A percentile compares a stretch with the other conserved stretches of the same genome.
phyloP scores from a whole-genome alignment of 1,140 invertebrate species.

The Rhizoglyphus robini region DNA sequence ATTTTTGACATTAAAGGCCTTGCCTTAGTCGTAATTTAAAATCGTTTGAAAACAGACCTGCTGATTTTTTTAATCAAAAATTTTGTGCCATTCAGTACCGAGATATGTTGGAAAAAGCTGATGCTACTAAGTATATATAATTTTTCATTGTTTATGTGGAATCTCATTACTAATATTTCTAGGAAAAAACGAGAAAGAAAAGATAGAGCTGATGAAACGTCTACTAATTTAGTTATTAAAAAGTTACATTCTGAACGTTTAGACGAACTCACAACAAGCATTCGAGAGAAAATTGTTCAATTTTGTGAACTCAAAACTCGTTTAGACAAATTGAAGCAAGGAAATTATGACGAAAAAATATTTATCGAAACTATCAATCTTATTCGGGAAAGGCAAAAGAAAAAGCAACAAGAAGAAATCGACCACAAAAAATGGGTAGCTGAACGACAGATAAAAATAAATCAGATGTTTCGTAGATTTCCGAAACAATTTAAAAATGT shows the following conservation, averaged over 20 bases:
- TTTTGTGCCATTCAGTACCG: constrained; percentile 80
- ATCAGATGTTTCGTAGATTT: not conserved
- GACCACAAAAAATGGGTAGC: constrained; percentile 49
- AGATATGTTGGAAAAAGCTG: constrained; percentile 61
- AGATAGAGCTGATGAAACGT: constrained; percentile 56
- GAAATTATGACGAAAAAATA: constrained; percentile 45
- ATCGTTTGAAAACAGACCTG: constrained; percentile 50
- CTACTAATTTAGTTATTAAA: constrained; percentile 61
- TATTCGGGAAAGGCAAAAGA: constrained; percentile 53
- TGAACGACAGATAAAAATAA: constrained; percentile 46
- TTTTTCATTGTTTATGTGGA: constrained; percentile 9
- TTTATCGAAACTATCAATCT: constrained; percentile 53
- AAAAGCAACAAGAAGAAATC: constrained; percentile 47
- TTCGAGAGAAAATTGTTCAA: constrained; percentile 49
- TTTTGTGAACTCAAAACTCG: constrained; percentile 45
- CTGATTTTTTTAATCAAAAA: constrained; percentile 82
- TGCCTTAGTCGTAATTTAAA: constrained; percentile 66
- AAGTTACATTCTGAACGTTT: constrained; percentile 61
- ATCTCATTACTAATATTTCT: too few species aligned
- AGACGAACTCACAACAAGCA: constrained; percentile 53
- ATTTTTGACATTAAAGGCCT: constrained; percentile 42
- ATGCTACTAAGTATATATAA: constrained; percentile 55
- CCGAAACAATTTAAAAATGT: not conserved
- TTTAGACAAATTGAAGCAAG: constrained; percentile 43
- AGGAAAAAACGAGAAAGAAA: too few species aligned